phyloP scores from a whole-genome alignment of 2,888 invertebrate genomes.

The Rhabditoides inermis region DNA sequence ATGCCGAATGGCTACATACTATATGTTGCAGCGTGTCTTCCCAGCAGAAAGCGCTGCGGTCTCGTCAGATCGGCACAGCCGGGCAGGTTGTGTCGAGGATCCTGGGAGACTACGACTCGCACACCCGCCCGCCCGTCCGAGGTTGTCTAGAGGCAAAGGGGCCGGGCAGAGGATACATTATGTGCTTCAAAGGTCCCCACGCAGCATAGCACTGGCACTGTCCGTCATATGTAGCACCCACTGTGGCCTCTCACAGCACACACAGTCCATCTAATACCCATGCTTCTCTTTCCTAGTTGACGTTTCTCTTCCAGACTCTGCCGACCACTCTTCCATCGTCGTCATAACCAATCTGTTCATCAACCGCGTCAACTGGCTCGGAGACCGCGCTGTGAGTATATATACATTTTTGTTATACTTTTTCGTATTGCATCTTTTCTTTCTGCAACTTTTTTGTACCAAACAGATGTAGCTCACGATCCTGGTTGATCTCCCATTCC shows the following conservation, averaged over 20 bases:
- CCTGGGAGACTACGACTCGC: slow-evolving; percentile 39
- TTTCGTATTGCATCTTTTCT: too few species aligned
- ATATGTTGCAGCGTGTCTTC: too few species aligned
- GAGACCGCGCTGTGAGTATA: slow-evolving; percentile 21
- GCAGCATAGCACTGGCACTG: neutral
- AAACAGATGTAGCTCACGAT: too few species aligned
- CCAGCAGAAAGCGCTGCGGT: too few species aligned
- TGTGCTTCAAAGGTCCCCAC: slow-evolving; percentile 15
- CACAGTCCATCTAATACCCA: neutral
- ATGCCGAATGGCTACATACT: too few species aligned
- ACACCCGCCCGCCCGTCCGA: slow-evolving; percentile 45
- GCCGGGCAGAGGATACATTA: slow-evolving; percentile 9
- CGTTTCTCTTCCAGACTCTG: slow-evolving; percentile 29
- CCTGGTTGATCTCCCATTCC: too few species aligned
- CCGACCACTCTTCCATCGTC: slow-evolving; percentile 41
- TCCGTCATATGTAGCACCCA: neutral
- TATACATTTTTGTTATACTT: neutral
- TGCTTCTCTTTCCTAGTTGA: too few species aligned
- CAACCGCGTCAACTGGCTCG: slow-evolving; percentile 42
- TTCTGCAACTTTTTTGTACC: too few species aligned
- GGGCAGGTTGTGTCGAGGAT: slow-evolving; percentile 34
- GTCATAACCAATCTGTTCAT: slow-evolving; percentile 43
- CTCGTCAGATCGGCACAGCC: slow-evolving; percentile 39
- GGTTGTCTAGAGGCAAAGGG: slow-evolving; percentile 19
- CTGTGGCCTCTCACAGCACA: neutral